These are phyloP conservation scores for Cryptocheilus praepositus DNA, from an alignment of 2,888 invertebrate genomes.

Conservation along the genomic window DNA sequence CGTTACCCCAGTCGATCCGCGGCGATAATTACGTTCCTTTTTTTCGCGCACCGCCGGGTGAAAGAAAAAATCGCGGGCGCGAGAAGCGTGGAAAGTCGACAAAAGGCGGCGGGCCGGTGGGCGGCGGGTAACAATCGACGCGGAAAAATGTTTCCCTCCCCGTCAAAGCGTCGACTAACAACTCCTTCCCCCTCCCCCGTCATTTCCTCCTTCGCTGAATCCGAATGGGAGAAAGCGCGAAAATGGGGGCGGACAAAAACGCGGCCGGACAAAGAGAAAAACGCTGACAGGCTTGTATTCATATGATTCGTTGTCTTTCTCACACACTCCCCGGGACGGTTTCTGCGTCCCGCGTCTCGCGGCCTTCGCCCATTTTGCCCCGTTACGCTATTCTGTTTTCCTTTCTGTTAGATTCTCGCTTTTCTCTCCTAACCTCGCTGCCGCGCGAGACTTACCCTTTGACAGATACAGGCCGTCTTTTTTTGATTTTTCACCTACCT, in stretches of 20 bases:
- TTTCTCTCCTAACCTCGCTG: too few species aligned
- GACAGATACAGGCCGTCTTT: neutral
- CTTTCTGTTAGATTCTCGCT: neutral
- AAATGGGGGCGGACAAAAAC: neutral
- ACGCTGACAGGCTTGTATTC: conserved; percentile 8
- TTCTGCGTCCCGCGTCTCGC: neutral
- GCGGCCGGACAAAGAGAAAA: neutral
- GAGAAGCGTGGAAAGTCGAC: too few species aligned
- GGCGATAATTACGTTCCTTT: too few species aligned
- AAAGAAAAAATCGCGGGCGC: too few species aligned
- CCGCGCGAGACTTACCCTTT: conserved; percentile 7
- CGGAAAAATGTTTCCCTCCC: too few species aligned
- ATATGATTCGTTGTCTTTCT: neutral
- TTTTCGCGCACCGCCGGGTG: too few species aligned
- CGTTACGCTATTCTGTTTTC: neutral
- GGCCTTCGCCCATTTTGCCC: neutral
- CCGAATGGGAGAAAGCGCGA: neutral
- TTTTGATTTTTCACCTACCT: neutral
- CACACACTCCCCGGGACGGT: neutral
- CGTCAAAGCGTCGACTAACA: neutral
- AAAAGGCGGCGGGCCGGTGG: too few species aligned
- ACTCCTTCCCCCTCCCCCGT: conserved; percentile 18
- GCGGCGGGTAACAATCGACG: too few species aligned
- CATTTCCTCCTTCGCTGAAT: conserved; percentile 13
- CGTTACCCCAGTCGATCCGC: too few species aligned